Base-by-base conservation (phyloP, 2,888 invertebrate genomes). In the Cerceris rybyensis region DNA sequence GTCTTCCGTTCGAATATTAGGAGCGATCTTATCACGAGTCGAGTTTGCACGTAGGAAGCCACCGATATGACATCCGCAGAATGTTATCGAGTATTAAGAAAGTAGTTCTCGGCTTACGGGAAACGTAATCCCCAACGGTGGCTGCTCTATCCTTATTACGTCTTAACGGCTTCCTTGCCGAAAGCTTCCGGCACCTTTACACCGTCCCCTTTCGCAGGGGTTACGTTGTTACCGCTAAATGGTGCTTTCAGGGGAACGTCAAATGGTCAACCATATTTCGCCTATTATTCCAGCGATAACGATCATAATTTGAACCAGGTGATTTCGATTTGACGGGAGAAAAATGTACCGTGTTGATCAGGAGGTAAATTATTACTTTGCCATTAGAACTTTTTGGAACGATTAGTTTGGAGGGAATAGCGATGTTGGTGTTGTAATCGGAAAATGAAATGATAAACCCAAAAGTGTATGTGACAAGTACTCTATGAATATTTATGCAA, bases 21-120 rank as follows among this genome's bases (percentile, higher is more conserved):
- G 14, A 7, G 7, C 14, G 52, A 52, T 52, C 14, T 52, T n/a
- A 52, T 52, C 52, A n/a, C 43, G 43, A 28, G 60, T 43, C 11
- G 57, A 57, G 43, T 49, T 49, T 28, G 11, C 46, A 54, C n/a
- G 67, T n/a, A 46, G 46, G 57, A 39, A 58, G 28, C 43, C 14
- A 13, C 41, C 8, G 50, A 71, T 69, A 71, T 58, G 61, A 65
- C 50, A 66, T 67, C 49, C 39, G 16, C 16, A 42, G 50, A 68
- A 78, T 70, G 68, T 78, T 83, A 78, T 70, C 61, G 57, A 65
- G 59, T 63, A 78, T 72, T 76, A 83, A 81, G 71, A 78, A 75
- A 69, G 63, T 74, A 67, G 58, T 68, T 81, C 67, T 70, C 70
- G 57, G 55, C 64, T 83, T 74, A 75, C 57, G 17, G 67, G 65